Base-by-base conservation (phyloP, 92 coral and sea anemone species). In the Bergia sp. region DNA sequence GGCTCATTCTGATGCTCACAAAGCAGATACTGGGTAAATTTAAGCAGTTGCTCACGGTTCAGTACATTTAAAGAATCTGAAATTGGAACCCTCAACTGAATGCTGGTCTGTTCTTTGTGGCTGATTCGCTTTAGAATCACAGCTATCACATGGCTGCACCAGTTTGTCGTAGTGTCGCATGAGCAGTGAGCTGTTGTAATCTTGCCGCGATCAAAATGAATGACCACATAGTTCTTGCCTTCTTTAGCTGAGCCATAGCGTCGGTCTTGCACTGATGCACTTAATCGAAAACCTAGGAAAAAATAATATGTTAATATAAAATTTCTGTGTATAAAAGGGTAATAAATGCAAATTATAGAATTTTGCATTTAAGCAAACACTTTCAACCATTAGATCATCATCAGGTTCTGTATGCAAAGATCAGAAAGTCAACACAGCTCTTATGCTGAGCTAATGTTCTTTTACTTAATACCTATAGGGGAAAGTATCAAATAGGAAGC, bases 181-280 rank as follows among this genome's bases (percentile, higher is more conserved):
- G 97, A 92, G 78, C 99, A 96, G 79, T 91, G 93, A 2, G 96
- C 98, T 36, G 98, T 92, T 8, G 97, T 96, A 79, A 96, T 96
- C 81, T 96, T 96, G 15, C 99, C 98, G 37, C 99, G 96, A 85
- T 96, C 99, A 92, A 95, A 96, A 85, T 92, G 93, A 23, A 96
- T 89, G 65, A 91, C 90, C 36, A 96, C 98, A 69, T 96, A 94
- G 45, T 55, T 38, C 82, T 90, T 90, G 44, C 75, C 82, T 13
- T 82, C 39, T 20, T 13, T 47, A 45, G 81, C 20, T 38, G 88
- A 36, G 61, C 90, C 53, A 81, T 75, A 40, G 5, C 87, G 89
- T 21, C 85, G 80, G 23, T 82, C 91, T 4, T 94, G 94, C 7
- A 95, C 96, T 7, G 82, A 80, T 13, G 99, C 99, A 93, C 99